These are phyloP conservation scores for Holothuria leucospilota DNA, from an alignment of 53 echinoderm and acorn worm genomes.

Conservation along the genomic window DNA sequence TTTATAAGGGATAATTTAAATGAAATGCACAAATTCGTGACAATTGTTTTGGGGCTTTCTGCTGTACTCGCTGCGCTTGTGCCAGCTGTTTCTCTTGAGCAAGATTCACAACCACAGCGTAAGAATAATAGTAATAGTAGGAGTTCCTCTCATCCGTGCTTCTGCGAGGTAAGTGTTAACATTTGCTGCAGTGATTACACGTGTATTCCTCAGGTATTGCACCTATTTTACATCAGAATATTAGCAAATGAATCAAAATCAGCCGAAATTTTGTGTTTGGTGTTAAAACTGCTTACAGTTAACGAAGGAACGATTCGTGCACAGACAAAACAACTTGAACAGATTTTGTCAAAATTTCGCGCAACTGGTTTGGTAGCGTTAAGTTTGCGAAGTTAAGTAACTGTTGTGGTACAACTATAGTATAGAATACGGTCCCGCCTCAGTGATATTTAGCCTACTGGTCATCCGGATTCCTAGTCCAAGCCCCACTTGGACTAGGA, in stretches of 20 bases:
- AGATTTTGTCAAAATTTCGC: no score
- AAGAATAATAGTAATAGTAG: slow-evolving; percentile 8
- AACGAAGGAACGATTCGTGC: no score
- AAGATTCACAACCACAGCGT: not conserved
- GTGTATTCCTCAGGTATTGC: not conserved
- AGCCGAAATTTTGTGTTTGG: not conserved
- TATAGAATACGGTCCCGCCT: no score
- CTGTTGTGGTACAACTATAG: no score
- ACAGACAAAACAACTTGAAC: no score
- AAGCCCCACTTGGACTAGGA: no score
- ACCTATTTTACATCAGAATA: not conserved
- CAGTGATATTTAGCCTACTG: no score
- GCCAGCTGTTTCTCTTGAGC: not conserved
- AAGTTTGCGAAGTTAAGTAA: no score
- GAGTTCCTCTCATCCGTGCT: slow-evolving; percentile 12
- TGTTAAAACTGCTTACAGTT: no score
- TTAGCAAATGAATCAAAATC: not conserved
- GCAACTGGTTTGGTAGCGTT: no score
- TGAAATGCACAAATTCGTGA: slow-evolving; percentile 29
- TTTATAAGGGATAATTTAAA: no score
- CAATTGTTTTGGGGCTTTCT: not conserved
- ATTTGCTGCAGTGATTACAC: not conserved
- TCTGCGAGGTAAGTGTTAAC: slow-evolving; percentile 9
- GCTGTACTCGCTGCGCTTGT: slow-evolving; percentile 4
- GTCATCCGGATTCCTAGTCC: no score